Evolutionary conservation across 1,140 invertebrate genomes (phyloP).

Genomic region (Aradophagus sp.): DNA sequence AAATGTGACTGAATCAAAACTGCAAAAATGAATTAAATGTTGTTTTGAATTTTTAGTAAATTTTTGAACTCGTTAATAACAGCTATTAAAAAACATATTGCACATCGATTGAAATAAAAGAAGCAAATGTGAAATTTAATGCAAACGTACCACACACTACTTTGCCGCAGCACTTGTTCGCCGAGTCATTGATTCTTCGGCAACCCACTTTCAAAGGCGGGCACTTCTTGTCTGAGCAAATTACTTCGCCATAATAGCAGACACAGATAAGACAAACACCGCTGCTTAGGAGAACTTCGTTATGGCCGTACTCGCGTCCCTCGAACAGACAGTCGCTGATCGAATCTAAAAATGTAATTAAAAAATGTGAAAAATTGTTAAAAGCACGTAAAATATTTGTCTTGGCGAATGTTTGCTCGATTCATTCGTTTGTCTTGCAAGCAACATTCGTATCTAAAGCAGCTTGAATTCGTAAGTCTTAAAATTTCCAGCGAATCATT

Average conservation of each 20-base stretch:
- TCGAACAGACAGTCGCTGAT: conserved; percentile 68
- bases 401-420: neutral
- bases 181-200: conserved; percentile 63
- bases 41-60: no score
- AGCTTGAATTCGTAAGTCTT: no score
- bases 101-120: no score
- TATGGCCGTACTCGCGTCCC: conserved; percentile 72
- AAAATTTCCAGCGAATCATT: no score
- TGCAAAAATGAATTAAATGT: no score
- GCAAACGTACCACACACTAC: conserved; percentile 75
- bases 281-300: conserved; percentile 70
- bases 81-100: no score
- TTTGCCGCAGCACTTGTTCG: conserved; percentile 73
- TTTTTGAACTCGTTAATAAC: no score
- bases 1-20: no score
- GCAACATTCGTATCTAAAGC: no score
- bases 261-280: conserved; percentile 75
- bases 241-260: conserved; percentile 76
- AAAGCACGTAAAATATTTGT: neutral
- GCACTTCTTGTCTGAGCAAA: conserved; percentile 76
- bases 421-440: conserved; percentile 5
- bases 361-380: conserved; percentile 7
- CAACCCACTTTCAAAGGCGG: conserved; percentile 74
- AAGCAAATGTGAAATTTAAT: no score
- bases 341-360: conserved; percentile 38